Conservation (phyloP, 2,113 vertebrate genomes). For the Hydrolagus affinis region DNA sequence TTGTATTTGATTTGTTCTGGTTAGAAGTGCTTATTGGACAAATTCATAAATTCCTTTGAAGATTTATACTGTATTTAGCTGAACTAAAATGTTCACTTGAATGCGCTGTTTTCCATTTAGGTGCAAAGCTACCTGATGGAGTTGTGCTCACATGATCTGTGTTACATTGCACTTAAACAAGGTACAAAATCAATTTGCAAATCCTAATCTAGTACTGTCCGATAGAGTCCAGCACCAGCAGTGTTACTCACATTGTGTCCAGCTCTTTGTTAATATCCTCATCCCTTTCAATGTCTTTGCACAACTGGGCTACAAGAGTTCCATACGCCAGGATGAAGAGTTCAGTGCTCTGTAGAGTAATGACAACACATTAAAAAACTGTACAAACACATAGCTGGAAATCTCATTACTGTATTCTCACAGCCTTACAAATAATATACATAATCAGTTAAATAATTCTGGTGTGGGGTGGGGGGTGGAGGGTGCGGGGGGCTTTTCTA, state of each 20-base stretch:
- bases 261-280: constrained; percentile 66
- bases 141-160: too few relatives aligned
- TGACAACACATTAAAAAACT: not conserved
- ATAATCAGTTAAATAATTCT: too few relatives aligned
- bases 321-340: constrained; percentile 68
- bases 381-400: not conserved
- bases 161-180: too few relatives aligned
- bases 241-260: constrained; percentile 63
- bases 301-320: constrained; percentile 64
- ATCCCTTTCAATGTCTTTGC: constrained; percentile 67
- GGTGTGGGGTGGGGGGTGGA: too few relatives aligned
- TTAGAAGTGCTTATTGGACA: too few relatives aligned
- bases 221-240: not conserved
- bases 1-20: too few relatives aligned
- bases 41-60: too few relatives aligned
- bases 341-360: constrained; percentile 58
- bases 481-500: too few relatives aligned
- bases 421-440: not conserved
- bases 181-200: too few relatives aligned
- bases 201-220: not conserved
- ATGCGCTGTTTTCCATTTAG: too few relatives aligned
- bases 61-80: not conserved
- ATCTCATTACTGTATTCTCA: not conserved
- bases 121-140: too few relatives aligned
- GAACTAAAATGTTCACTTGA: too few relatives aligned